Evolutionary conservation across 2,113 vertebrate genomes (phyloP).

Genomic region (Limnothrissa miodon): DNA sequence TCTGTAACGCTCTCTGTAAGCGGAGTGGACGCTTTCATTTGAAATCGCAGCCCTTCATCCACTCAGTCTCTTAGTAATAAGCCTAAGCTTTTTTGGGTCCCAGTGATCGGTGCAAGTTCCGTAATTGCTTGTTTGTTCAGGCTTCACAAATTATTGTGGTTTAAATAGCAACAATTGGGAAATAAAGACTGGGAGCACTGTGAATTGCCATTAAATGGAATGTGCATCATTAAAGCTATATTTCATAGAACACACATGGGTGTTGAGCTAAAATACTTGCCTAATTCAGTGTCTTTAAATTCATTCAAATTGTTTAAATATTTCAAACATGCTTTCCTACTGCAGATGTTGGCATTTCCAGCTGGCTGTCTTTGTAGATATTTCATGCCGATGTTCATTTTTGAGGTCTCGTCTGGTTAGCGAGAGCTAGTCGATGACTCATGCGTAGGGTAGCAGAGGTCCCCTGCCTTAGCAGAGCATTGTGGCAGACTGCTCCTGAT

Average conservation of each 20-base stretch:
- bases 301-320: background rate
- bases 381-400: background rate
- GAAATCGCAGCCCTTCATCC: background rate
- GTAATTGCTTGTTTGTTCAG: background rate
- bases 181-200: background rate
- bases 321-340: no score
- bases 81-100: background rate
- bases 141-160: background rate
- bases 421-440: background rate
- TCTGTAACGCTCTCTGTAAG: background rate
- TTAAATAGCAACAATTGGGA: background rate
- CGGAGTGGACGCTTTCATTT: background rate
- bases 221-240: background rate
- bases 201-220: background rate
- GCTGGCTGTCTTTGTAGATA: background rate
- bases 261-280: background rate
- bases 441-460: background rate
- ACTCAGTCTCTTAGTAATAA: background rate
- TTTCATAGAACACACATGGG: background rate
- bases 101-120: background rate
- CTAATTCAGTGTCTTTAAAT: background rate
- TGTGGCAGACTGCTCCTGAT: background rate
- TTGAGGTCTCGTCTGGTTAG: background rate
- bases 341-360: background rate
- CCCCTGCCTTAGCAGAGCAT: background rate